Evolutionary conservation across 2,888 invertebrate genomes (phyloP).

Genomic region (Danaus chrysippus): DNA sequence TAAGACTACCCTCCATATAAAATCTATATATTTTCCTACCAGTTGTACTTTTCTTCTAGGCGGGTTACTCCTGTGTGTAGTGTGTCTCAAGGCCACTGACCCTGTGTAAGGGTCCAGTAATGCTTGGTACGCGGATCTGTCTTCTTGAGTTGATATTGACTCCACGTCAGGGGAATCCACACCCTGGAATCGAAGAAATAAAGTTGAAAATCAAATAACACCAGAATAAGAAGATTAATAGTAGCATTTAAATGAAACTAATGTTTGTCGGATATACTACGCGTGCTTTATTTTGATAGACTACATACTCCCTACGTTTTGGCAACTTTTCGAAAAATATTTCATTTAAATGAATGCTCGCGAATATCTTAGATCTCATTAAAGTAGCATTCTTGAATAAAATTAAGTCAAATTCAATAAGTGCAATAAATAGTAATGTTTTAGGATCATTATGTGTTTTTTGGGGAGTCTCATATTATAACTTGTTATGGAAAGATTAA

Average conservation of each 20-base stretch:
- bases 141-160: constrained; percentile 63
- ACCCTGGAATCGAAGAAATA: constrained; percentile 40
- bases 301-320: too few relatives aligned
- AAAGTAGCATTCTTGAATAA: too few relatives aligned
- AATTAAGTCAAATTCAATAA: too few relatives aligned
- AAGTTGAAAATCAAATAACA: neutral
- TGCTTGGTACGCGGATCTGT: constrained; percentile 65
- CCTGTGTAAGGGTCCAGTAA: constrained; percentile 68
- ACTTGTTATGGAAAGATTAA: neutral
- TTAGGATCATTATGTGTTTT: too few relatives aligned
- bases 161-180: constrained; percentile 61
- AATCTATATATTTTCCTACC: constrained; percentile 41
- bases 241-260: too few relatives aligned
- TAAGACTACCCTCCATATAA: neutral
- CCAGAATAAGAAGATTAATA: too few relatives aligned
- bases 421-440: too few relatives aligned
- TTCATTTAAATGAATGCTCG: too few relatives aligned
- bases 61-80: constrained; percentile 36
- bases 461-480: neutral
- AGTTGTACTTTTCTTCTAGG: constrained; percentile 55
- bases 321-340: too few relatives aligned
- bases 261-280: too few relatives aligned
- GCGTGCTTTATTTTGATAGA: too few relatives aligned
- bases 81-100: constrained; percentile 60
- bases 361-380: too few relatives aligned